These are phyloP conservation scores for Halichondria panicea DNA, from an alignment of 37 sponge, comb jelly and placozoan species.

Conservation along the genomic window DNA sequence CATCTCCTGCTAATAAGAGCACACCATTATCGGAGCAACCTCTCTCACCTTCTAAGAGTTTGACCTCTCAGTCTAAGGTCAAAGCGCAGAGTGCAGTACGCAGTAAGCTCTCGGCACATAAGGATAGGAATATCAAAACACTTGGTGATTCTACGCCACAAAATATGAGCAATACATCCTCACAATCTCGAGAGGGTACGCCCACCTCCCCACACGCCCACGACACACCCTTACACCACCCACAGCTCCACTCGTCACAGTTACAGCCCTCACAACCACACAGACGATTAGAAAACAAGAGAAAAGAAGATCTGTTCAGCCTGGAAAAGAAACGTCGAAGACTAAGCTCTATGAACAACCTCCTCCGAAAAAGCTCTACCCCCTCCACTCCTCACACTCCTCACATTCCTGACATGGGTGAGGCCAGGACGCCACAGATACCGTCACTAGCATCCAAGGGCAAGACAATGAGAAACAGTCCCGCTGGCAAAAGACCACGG, in stretches of 20 bases:
- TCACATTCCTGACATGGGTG: neutral
- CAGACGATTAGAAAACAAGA: conserved; percentile 9
- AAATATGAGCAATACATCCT: conserved; percentile 10
- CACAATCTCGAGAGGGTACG: neutral
- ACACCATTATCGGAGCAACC: too few relatives aligned
- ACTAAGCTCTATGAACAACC: conserved; percentile 36
- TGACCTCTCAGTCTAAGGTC: neutral
- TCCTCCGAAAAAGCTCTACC: neutral
- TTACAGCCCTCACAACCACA: neutral
- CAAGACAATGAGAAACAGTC: conserved; percentile 2
- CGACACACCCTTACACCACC: too few relatives aligned
- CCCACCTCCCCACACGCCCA: neutral
- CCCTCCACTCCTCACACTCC: neutral
- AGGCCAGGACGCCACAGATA: neutral
- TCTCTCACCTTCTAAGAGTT: too few relatives aligned
- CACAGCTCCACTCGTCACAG: neutral
- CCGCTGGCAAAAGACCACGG: neutral
- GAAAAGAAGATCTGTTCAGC: conserved; percentile 15
- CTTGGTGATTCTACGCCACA: neutral
- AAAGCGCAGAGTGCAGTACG: neutral
- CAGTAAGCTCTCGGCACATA: neutral
- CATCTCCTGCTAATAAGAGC: neutral
- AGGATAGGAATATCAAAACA: neutral
- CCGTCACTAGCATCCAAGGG: neutral
- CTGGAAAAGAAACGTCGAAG: conserved; percentile 41